Conservation (phyloP, 35 echinoderm and acorn worm species). For the Holothuria glaberrima region DNA sequence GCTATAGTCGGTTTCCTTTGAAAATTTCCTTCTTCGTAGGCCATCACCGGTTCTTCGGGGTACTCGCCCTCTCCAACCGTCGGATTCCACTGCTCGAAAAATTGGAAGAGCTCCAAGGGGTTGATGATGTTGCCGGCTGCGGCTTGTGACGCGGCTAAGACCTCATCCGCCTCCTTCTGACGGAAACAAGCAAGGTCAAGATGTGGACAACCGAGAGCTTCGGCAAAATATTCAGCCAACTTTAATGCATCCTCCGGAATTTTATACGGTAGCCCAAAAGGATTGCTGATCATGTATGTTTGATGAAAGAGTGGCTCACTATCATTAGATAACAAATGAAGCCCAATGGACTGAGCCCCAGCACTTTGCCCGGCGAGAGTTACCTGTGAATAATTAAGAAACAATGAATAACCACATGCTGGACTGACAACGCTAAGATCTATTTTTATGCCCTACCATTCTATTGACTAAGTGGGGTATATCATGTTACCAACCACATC, state of each 20-base stretch:
- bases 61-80: conserved; percentile 38
- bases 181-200: conserved; percentile 52
- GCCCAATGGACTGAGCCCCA: conserved; percentile 61
- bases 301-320: conserved; percentile 64
- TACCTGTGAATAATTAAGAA: conserved; percentile 31
- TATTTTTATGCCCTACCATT: too few relatives aligned
- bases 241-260: conserved; percentile 1
- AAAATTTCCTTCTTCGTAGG: conserved; percentile 39
- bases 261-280: conserved; percentile 60
- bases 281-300: conserved; percentile 68
- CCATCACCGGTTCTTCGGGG: conserved; percentile 48
- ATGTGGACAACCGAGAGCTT: conserved; percentile 47
- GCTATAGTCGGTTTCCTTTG: conserved; percentile 65
- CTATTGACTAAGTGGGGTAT: too few relatives aligned
- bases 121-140: conserved; percentile 50
- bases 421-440: too few relatives aligned
- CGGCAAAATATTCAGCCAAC: conserved; percentile 52
- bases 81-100: conserved; percentile 69
- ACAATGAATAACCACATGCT: not conserved
- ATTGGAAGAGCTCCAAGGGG: conserved; percentile 43
- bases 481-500: too few relatives aligned
- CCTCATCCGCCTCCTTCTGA: conserved; percentile 21
- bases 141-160: conserved; percentile 7
- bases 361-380: conserved; percentile 69
- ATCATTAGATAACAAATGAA: conserved; percentile 42